A percentile compares a stretch with the other conserved stretches of the same genome.
Conservation (phyloP, 2,888 invertebrate genomes). For the Sarcophaga rosellei region DNA sequence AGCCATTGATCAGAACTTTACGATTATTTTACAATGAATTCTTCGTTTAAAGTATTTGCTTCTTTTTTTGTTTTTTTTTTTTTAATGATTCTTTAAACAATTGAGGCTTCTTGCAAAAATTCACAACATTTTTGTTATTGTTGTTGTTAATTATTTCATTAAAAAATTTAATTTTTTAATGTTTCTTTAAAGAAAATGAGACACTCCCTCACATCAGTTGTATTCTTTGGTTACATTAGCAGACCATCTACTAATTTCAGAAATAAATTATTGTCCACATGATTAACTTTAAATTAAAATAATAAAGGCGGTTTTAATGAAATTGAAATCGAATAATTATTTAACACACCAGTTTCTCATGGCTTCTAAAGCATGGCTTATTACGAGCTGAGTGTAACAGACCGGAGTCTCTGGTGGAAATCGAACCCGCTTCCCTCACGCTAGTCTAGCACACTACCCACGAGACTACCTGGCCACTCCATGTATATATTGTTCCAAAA, state of each 20-base stretch:
- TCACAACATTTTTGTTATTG: slow-evolving; percentile 4
- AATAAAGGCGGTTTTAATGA: no score
- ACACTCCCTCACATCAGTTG: slow-evolving; percentile 43
- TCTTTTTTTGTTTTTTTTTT: neutral
- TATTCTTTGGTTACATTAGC: neutral
- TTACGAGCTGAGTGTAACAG: no score
- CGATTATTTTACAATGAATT: slow-evolving; percentile 13
- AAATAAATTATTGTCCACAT: neutral
- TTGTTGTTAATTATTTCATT: slow-evolving; percentile 41
- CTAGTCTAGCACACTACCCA: no score
- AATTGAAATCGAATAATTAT: no score
- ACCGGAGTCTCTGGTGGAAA: no score
- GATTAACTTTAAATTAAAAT: no score
- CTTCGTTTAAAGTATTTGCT: neutral
- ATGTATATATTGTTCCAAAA: no score
- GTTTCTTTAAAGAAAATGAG: slow-evolving; percentile 23
- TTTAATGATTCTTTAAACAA: slow-evolving; percentile 13
- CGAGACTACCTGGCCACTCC: no score
- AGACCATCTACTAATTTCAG: neutral
- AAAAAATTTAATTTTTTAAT: neutral
- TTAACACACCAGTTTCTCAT: no score
- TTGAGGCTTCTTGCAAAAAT: slow-evolving; percentile 51
- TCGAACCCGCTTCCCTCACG: no score
- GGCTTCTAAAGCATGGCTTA: no score
- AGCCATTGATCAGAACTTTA: slow-evolving; percentile 59